phyloP scores from a whole-genome alignment of 2,888 invertebrate species.

The Hetaerina titia region DNA sequence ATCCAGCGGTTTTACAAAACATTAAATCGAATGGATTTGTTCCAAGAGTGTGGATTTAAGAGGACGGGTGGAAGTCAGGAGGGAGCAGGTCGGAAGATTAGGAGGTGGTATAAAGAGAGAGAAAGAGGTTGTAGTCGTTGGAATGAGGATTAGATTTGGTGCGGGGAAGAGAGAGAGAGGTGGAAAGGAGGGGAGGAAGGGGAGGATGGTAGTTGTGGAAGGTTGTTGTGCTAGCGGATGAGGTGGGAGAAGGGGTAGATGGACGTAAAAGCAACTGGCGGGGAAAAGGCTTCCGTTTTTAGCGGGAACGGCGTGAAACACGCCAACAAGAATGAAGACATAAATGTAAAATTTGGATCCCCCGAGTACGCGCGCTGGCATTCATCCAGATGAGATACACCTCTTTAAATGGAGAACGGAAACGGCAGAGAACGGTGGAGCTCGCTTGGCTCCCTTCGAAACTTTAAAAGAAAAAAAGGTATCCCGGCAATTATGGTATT shows the following conservation, averaged over 20 bases:
- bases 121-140: not conserved
- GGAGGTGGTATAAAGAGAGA: not conserved
- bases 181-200: not conserved
- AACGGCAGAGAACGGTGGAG: not conserved
- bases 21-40: not conserved
- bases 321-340: not conserved
- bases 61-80: not conserved
- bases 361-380: not conserved
- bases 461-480: not conserved
- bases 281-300: not conserved
- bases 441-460: not conserved
- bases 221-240: not conserved
- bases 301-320: not conserved
- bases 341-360: not conserved
- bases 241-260: not conserved
- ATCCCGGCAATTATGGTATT: not conserved
- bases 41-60: constrained; percentile 17
- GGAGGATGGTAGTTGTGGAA: not conserved
- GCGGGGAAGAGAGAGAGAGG: not conserved
- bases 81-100: too few relatives aligned
- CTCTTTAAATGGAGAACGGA: not conserved
- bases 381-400: constrained; percentile 10
- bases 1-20: not conserved
- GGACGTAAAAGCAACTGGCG: not conserved
- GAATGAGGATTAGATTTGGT: not conserved